Conservation (phyloP, 2,113 vertebrate species). For the Asarcornis scutulata region DNA sequence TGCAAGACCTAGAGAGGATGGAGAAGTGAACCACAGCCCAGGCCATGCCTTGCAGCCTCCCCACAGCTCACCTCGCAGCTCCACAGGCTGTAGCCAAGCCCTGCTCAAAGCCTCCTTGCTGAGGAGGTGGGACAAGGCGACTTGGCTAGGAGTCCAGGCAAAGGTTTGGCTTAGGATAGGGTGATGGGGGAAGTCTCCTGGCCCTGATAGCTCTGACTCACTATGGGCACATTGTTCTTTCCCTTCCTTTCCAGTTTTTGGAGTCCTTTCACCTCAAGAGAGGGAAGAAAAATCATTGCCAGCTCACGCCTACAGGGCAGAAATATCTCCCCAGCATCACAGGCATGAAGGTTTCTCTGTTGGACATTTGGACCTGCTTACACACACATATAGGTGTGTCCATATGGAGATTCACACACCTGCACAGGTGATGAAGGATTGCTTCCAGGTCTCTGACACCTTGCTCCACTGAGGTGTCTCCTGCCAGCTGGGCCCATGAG, state of each 20-base stretch:
- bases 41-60: background rate
- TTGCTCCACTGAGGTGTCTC: background rate
- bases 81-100: background rate
- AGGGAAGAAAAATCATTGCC: background rate
- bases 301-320: background rate
- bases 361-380: background rate
- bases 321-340: background rate
- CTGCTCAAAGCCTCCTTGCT: background rate
- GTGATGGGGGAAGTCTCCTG: background rate
- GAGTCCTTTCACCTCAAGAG: background rate
- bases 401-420: background rate
- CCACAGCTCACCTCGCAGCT: background rate
- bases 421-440: background rate
- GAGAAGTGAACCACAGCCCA: background rate
- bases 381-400: background rate
- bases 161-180: background rate
- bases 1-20: rapidly evolving
- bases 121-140: background rate
- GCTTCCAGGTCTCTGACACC: background rate
- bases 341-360: background rate
- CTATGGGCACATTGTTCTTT: background rate
- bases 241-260: background rate
- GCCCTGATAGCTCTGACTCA: background rate
- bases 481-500: background rate
- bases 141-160: background rate